These are phyloP conservation scores for Torymus texanus DNA, from an alignment of 2,888 invertebrate genomes.

Conservation along the genomic window DNA sequence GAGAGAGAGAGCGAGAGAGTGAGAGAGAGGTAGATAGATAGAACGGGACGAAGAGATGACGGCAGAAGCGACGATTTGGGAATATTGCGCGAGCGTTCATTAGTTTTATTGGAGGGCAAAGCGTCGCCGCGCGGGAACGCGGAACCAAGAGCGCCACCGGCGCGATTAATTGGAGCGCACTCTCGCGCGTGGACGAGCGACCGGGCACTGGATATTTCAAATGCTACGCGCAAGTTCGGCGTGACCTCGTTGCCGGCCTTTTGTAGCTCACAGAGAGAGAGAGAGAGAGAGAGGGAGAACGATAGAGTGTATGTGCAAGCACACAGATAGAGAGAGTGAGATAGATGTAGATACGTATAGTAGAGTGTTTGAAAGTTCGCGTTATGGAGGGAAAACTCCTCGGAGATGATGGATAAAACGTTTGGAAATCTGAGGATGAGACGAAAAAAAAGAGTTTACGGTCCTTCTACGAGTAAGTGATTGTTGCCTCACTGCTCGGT, in stretches of 20 bases:
- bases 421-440: too few relatives aligned
- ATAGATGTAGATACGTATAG: neutral
- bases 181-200: too few relatives aligned
- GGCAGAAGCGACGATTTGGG: conserved; percentile 21
- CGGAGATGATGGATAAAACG: too few relatives aligned
- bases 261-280: too few relatives aligned
- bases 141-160: neutral
- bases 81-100: conserved; percentile 41
- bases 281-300: too few relatives aligned
- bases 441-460: too few relatives aligned
- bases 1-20: neutral
- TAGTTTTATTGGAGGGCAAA: conserved; percentile 42
- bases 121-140: neutral
- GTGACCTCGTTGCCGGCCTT: conserved; percentile 15
- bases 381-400: neutral
- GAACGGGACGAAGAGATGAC: neutral
- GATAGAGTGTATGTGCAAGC: neutral
- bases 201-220: conserved; percentile 35
- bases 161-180: conserved; percentile 45
- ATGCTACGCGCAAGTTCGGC: conserved; percentile 26
- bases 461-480: too few relatives aligned
- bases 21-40: neutral
- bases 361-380: neutral
- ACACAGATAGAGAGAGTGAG: neutral
- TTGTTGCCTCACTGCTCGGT: too few relatives aligned